Evolutionary conservation across 2,113 vertebrate species (phyloP).

Genomic region (Xyrauchen texanus): DNA sequence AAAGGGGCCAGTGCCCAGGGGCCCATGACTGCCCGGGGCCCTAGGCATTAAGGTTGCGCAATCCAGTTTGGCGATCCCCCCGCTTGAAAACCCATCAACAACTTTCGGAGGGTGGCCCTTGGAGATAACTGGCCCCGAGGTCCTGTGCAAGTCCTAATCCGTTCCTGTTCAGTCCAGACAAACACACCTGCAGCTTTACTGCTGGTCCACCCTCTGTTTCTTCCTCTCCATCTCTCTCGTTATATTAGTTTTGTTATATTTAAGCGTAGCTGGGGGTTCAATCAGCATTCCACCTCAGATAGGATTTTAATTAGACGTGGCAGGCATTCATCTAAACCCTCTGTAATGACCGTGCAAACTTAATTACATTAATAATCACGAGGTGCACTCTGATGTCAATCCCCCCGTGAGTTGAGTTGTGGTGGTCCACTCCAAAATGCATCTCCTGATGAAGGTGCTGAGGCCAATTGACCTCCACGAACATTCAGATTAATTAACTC

Average conservation of each 20-base stretch:
- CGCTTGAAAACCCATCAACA: too few species aligned
- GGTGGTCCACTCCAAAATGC: conserved; percentile 28
- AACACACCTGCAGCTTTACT: too few species aligned
- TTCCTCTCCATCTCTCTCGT: not conserved
- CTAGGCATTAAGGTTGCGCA: too few species aligned
- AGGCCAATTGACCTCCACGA: conserved; percentile 47
- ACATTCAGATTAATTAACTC: conserved; percentile 61
- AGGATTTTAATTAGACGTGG: conserved; percentile 40
- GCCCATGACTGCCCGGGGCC: too few species aligned
- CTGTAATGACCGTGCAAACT: conserved; percentile 41
- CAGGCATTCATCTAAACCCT: conserved; percentile 30
- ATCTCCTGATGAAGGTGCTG: conserved; percentile 36
- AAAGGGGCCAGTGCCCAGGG: too few species aligned
- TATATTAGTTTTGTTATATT: conserved; percentile 15
- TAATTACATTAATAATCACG: conserved; percentile 40
- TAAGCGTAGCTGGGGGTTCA: conserved; percentile 20
- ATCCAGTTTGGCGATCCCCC: too few species aligned
- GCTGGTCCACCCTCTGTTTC: conserved; percentile 35
- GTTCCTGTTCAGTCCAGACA: too few species aligned
- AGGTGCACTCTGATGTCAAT: conserved; percentile 5
- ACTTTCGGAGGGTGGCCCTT: too few species aligned
- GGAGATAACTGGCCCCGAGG: too few species aligned
- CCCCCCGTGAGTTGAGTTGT: not conserved
- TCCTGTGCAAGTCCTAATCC: too few species aligned
- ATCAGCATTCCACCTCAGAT: conserved; percentile 30